Percentiles rank a stretch among this genome's conserved stretches.
Evolutionary conservation across 2,113 vertebrate genomes (phyloP).

Genomic region (Copsychus sechellarum): DNA sequence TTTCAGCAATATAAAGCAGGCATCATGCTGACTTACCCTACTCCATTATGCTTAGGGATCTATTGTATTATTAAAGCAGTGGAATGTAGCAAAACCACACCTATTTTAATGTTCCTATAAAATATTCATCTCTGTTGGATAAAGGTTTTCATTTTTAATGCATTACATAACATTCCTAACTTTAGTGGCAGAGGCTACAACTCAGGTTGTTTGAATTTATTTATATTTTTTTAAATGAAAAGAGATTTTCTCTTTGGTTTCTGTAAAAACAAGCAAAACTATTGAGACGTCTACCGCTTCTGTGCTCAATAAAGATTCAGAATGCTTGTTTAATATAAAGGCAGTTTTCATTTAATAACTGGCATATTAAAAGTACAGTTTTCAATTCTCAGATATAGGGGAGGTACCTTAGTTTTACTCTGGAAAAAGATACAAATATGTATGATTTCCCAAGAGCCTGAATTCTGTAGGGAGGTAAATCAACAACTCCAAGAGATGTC

Average conservation of each 20-base stretch:
- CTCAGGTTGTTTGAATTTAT: neutral
- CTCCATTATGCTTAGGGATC: neutral
- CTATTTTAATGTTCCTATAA: conserved; percentile 34
- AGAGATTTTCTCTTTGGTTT: neutral
- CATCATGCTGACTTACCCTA: neutral
- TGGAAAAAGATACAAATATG: neutral
- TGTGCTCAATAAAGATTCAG: neutral
- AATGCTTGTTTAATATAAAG: neutral
- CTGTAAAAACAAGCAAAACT: neutral
- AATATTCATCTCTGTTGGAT: conserved; percentile 20
- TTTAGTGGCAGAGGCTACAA: neutral
- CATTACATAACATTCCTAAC: neutral
- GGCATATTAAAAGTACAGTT: neutral
- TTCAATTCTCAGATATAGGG: neutral
- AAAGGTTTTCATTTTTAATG: conserved; percentile 21
- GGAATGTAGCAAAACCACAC: conserved; percentile 41
- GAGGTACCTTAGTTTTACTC: neutral
- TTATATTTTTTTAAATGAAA: neutral
- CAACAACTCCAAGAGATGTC: neutral
- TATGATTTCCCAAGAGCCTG: neutral
- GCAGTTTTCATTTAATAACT: neutral
- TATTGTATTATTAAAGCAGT: neutral
- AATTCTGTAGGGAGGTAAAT: neutral
- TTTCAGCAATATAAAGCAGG: neutral
- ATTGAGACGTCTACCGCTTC: neutral